phyloP scores from a whole-genome alignment of 2,113 vertebrate genomes.

The Nerophis ophidion region DNA sequence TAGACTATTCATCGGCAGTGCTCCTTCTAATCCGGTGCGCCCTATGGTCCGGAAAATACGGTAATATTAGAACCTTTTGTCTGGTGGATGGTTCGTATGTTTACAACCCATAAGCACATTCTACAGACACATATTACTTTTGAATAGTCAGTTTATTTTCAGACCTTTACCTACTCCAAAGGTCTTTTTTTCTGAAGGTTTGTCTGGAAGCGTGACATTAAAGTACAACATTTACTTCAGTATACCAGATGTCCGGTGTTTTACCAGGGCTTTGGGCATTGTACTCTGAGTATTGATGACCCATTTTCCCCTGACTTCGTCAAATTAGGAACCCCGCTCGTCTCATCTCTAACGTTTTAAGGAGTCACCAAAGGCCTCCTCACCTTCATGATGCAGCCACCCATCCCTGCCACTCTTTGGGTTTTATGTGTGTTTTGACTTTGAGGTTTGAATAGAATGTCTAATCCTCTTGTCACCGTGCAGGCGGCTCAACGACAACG shows the following conservation, averaged over 20 bases:
- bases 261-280: conserved; percentile 43
- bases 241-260: conserved; percentile 62
- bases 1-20: no score
- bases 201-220: neutral
- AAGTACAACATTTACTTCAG: conserved; percentile 48
- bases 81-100: no score
- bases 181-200: no score
- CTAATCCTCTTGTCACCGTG: conserved; percentile 26
- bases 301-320: neutral
- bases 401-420: neutral
- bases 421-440: neutral
- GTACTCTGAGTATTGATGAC: conserved; percentile 60
- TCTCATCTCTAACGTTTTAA: conserved; percentile 3
- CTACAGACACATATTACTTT: no score
- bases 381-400: conserved; percentile 22
- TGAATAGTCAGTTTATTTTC: no score
- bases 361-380: conserved; percentile 30
- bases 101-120: no score
- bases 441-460: conserved; percentile 4
- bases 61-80: no score
- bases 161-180: no score
- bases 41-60: no score
- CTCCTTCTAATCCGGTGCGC: no score
- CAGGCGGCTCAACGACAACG: conserved; percentile 94
- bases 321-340: neutral